Base-by-base conservation (phyloP, 1,140 invertebrate genomes). In the Drosophila insularis region DNA sequence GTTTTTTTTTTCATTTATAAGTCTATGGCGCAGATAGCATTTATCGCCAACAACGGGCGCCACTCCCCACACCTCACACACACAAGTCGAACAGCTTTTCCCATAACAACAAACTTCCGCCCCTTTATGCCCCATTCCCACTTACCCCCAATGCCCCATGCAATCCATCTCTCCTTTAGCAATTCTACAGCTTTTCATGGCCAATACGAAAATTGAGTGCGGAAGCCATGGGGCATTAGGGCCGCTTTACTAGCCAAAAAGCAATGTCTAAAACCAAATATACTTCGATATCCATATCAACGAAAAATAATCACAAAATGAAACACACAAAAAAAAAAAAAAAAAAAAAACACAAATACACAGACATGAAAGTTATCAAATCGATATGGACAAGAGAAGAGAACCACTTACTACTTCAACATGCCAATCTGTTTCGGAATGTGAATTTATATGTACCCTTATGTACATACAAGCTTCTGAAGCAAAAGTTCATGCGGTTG, bases 81-180 rank as follows among this genome's bases (percentile, higher is more conserved):
- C 27, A 75, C 71, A 81, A 78, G 81, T 87, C 76, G 74, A 82
- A 72, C 82, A 63, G 70, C 81, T 86, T 87, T 82, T 68, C 66
- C 67, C 40, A 54, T 71, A 69, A 37, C 58, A 32, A 23, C 59
- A n/a, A 37, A 37, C 35, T 37, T 37, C 35, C 35, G 11, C 35
- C 35, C 35, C 35, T 4, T 37, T 13, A 4, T 37, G 35, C 35
- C 35, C 46, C 39, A 35, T 35, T 35, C 32, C 10, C 32, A 35
- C 32, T 11, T 10, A 35, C 32, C 32, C 27, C 23, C 0, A 27
- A 27, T 5, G 27, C 27, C 27, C 27, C 27, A 27, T 6, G 27
- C 27, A 4, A 0, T 5, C 32, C 32, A 35, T 35, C 32, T 63
- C 63, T 72, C 69, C 58, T 53, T 56, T 61, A 43, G 64, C 71